phyloP scores from a whole-genome alignment of 2,888 invertebrate species.

The Sipha maydis region DNA sequence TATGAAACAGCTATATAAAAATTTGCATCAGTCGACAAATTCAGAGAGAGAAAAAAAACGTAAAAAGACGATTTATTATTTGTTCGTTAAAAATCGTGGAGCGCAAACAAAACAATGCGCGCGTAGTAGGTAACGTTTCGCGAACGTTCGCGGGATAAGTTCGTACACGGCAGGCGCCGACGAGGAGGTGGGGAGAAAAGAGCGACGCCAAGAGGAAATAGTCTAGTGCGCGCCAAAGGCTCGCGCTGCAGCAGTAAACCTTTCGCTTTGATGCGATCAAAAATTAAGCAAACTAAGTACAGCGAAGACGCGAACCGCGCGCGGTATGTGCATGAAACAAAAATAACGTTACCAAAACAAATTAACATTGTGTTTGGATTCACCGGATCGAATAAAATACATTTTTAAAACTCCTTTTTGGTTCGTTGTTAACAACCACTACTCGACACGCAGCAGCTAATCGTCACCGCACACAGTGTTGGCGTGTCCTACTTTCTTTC shows the following conservation, averaged over 20 bases:
- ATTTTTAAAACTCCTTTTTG: background rate
- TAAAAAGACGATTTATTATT: background rate
- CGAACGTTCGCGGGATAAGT: no score
- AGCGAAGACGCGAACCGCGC: background rate
- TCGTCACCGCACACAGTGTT: background rate
- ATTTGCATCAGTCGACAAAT: background rate
- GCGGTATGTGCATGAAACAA: background rate
- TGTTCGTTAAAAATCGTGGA: background rate
- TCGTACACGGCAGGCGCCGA: background rate
- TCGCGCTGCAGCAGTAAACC: background rate
- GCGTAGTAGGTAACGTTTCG: no score
- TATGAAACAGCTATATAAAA: background rate
- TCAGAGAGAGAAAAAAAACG: background rate
- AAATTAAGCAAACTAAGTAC: background rate
- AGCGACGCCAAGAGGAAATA: background rate
- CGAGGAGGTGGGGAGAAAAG: background rate
- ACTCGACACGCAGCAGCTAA: no score
- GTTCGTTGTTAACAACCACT: background rate
- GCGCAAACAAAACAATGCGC: background rate
- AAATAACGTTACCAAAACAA: background rate
- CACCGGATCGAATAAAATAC: background rate
- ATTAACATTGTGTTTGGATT: background rate
- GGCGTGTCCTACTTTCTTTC: slow-evolving; percentile 6
- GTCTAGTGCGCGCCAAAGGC: background rate
- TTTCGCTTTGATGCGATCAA: slow-evolving; percentile 6